Evolutionary conservation across 2,113 vertebrate genomes (phyloP).

Genomic region (Danio rerio): GRCz12tu NC_133196.1:26356001-26356500

Average conservation of each 20-base stretch:
- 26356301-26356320: neutral
- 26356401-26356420: too few relatives aligned
- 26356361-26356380: neutral
- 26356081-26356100: slow-evolving; percentile 19
- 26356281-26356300: neutral
- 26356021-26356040: slow-evolving; percentile 37
- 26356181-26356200: slow-evolving; percentile 12
- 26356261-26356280: slow-evolving; percentile 23
- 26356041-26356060: slow-evolving; percentile 35
- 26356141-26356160: slow-evolving; percentile 34
- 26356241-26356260: neutral
- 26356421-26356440: too few relatives aligned
- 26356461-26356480: too few relatives aligned
- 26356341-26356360: neutral
- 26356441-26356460: too few relatives aligned
- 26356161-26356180: slow-evolving; percentile 12
- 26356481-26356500: too few relatives aligned
- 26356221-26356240: slow-evolving; percentile 21
- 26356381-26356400: neutral
- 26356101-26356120: slow-evolving; percentile 46
- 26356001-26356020: slow-evolving; percentile 28
- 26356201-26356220: slow-evolving; percentile 27
- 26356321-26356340: neutral
- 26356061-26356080: slow-evolving; percentile 55
- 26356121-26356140: slow-evolving; percentile 62